These are phyloP conservation scores for Apis cerana DNA, from an alignment of 1,140 invertebrate species.

Conservation along the genomic window DNA sequence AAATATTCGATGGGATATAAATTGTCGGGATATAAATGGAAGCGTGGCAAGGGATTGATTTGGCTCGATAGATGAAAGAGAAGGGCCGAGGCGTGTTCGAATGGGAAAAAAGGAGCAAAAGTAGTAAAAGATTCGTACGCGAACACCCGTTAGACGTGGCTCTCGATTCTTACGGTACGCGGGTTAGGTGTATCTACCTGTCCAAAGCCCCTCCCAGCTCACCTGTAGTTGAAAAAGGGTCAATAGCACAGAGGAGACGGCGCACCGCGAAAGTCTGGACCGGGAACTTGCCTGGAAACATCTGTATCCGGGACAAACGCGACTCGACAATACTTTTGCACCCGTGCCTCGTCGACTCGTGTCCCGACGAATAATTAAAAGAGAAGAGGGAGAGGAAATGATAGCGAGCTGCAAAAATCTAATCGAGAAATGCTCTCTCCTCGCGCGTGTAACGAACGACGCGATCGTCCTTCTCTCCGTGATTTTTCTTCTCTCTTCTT, in stretches of 20 bases:
- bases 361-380: constrained; percentile 54
- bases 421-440: constrained; percentile 51
- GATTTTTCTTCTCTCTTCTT: neutral
- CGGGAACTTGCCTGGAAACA: constrained; percentile 42
- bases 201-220: constrained; percentile 68
- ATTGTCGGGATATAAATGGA: no score
- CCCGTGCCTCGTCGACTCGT: neutral
- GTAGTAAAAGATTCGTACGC: constrained; percentile 1
- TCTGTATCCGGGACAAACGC: constrained; percentile 1
- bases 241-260: constrained; percentile 68
- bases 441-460: constrained; percentile 14
- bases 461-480: neutral
- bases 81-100: neutral
- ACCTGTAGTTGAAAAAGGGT: constrained; percentile 73
- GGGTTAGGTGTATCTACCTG: constrained; percentile 73
- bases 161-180: constrained; percentile 64
- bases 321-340: constrained; percentile 47
- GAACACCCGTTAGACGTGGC: constrained; percentile 61
- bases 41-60: no score
- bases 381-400: neutral
- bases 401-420: constrained; percentile 29
- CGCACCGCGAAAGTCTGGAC: constrained; percentile 63
- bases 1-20: no score
- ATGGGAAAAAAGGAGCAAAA: constrained; percentile 3
- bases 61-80: neutral